phyloP scores from a whole-genome alignment of 2,797 vertebrate genomes.

The Platalea minor region DNA sequence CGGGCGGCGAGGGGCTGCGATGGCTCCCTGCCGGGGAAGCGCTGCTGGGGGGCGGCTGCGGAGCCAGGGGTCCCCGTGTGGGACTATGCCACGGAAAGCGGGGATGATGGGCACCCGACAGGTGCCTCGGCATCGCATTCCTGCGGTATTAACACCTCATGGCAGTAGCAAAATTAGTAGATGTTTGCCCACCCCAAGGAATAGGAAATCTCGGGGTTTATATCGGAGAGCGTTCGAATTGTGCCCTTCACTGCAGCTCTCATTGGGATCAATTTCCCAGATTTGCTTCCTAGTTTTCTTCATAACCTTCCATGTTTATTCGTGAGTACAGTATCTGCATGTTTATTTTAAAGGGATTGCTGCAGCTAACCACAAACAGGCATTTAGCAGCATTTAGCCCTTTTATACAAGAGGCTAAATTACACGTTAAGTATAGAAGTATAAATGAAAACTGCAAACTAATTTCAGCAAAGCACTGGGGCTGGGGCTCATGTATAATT shows the following conservation, averaged over 20 bases:
- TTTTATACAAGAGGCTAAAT: background rate
- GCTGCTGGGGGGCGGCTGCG: background rate
- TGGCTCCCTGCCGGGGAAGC: background rate
- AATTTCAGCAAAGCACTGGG: background rate
- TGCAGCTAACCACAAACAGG: background rate
- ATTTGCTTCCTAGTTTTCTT: background rate
- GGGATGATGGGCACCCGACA: background rate
- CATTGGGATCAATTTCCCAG: background rate
- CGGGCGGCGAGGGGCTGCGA: background rate
- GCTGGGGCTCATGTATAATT: background rate
- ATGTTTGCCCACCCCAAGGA: no score
- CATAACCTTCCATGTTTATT: background rate
- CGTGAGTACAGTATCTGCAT: fast-evolving
- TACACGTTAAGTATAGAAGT: background rate
- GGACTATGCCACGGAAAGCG: fast-evolving
- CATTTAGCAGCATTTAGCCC: background rate
- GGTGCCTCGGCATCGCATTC: background rate
- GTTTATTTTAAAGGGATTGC: background rate
- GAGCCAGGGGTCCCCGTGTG: no score
- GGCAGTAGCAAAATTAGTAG: no score
- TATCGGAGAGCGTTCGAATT: fast-evolving
- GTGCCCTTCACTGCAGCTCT: background rate
- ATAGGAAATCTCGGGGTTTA: fast-evolving
- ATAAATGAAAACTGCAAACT: background rate
- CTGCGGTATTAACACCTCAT: fast-evolving